A percentile compares a stretch with the other conserved stretches of the same genome.
Conservation (phyloP, 2,797 vertebrate species). For the Hemitrygon akajei region DNA sequence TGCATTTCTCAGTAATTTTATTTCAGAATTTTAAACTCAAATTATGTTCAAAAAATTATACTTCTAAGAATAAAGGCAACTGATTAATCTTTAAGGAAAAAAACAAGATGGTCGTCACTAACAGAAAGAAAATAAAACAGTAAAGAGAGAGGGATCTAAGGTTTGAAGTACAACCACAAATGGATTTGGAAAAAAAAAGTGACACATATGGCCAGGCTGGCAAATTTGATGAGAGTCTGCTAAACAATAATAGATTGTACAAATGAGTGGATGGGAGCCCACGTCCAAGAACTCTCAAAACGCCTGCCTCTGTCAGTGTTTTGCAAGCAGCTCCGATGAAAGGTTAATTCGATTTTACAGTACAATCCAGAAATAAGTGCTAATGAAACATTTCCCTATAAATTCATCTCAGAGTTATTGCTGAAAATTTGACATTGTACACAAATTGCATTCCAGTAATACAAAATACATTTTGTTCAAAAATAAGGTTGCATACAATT, state of each 20-base stretch:
- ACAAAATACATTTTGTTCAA: conserved; percentile 34
- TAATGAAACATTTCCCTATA: conserved; percentile 12
- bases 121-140: neutral
- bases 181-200: neutral
- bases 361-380: neutral
- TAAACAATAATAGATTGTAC: neutral
- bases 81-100: neutral
- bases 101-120: neutral
- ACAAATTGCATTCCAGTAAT: neutral
- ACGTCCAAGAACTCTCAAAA: neutral
- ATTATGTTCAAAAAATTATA: neutral
- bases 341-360: neutral
- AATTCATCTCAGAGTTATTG: conserved; percentile 12
- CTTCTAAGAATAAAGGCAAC: neutral
- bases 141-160: neutral
- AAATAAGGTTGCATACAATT: conserved; percentile 9
- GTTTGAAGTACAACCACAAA: neutral
- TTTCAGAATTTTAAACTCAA: neutral
- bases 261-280: neutral
- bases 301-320: neutral
- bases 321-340: neutral
- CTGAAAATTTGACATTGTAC: conserved; percentile 11
- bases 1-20: neutral
- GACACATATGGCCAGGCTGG: neutral
- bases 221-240: neutral